phyloP scores from a whole-genome alignment of 2,888 invertebrate genomes.

The Drosophila sordidula region DNA sequence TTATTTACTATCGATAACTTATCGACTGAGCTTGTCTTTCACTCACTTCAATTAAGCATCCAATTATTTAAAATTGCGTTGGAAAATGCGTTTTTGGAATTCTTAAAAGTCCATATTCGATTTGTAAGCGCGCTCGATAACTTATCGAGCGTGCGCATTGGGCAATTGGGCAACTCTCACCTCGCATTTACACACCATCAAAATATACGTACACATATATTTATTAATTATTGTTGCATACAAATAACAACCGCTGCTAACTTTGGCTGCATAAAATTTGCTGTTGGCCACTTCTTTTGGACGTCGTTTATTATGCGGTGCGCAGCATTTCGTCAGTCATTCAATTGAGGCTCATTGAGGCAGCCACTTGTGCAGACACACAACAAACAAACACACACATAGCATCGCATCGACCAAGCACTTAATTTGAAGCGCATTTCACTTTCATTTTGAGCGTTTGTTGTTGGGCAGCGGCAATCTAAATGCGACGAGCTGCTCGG shows the following conservation, averaged over 20 bases:
- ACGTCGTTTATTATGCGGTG: conserved; percentile 66
- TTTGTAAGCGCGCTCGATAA: conserved; percentile 33
- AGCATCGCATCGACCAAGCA: conserved; percentile 40
- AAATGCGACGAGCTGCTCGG: conserved; percentile 50
- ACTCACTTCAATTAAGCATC: neutral
- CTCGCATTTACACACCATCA: conserved; percentile 39
- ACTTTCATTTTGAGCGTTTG: conserved; percentile 68
- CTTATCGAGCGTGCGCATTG: conserved; percentile 53
- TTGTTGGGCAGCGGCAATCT: conserved; percentile 56
- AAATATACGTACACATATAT: conserved; percentile 27
- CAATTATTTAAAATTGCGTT: neutral
- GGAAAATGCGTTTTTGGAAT: neutral
- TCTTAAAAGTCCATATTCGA: conserved; percentile 13
- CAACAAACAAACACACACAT: conserved; percentile 20
- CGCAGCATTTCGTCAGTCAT: conserved; percentile 71
- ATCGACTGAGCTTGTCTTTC: neutral
- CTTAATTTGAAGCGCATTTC: conserved; percentile 77
- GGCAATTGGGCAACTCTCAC: conserved; percentile 59
- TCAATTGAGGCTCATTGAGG: conserved; percentile 74
- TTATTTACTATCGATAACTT: conserved; percentile 9
- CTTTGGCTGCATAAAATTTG: conserved; percentile 45
- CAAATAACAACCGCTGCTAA: conserved; percentile 31
- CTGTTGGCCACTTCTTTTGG: conserved; percentile 55
- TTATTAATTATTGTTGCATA: conserved; percentile 74
- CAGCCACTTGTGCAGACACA: conserved; percentile 48